Conservation (phyloP, 2,113 vertebrate species). For the Nesogale talazaci region DNA sequence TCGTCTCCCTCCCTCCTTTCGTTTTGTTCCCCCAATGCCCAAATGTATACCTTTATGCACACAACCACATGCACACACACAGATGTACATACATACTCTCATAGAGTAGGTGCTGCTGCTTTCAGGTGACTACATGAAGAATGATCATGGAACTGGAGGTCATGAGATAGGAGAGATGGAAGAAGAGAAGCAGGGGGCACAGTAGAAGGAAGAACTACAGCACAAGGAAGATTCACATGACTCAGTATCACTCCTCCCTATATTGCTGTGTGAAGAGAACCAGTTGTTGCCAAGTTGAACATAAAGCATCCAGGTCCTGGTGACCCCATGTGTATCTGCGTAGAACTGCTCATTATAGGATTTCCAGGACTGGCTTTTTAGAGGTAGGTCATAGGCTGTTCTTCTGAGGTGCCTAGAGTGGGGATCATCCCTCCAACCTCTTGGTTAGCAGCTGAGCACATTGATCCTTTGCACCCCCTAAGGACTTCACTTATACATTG, state of each 20-base stretch:
- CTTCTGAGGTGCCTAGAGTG: background rate
- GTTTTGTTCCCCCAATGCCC: too few species aligned
- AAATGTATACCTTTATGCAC: too few species aligned
- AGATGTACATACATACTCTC: too few species aligned
- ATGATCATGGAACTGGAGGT: background rate
- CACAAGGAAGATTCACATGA: background rate
- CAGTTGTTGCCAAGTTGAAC: background rate
- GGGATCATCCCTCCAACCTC: background rate
- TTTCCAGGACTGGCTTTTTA: background rate
- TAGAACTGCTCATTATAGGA: background rate
- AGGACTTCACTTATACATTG: background rate
- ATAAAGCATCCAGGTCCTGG: background rate
- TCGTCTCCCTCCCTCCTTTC: too few species aligned
- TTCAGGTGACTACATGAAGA: background rate
- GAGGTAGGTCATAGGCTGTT: background rate
- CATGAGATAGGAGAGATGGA: background rate
- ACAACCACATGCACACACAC: too few species aligned
- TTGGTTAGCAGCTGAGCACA: background rate
- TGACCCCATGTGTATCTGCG: background rate
- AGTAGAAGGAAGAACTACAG: background rate
- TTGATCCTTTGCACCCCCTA: background rate
- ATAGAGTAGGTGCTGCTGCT: too few species aligned
- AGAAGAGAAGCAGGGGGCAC: background rate
- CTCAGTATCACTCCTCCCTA: background rate
- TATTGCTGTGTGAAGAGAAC: background rate